Evolutionary conservation across 2,113 vertebrate genomes (phyloP).

Genomic region (Menura novaehollandiae): DNA sequence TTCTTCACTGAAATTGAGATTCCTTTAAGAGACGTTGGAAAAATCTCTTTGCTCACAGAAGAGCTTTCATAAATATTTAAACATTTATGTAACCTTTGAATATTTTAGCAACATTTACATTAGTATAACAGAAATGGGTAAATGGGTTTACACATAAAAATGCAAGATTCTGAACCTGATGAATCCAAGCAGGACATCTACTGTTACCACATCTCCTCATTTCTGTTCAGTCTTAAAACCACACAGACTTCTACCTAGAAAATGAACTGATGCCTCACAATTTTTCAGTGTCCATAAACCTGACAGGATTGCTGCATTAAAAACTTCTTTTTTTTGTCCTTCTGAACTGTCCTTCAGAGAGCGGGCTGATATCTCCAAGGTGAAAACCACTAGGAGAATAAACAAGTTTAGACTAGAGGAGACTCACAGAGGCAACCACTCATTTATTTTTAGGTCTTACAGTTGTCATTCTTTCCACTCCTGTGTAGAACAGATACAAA

Average conservation of each 20-base stretch:
- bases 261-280: background rate
- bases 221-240: background rate
- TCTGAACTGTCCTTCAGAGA: background rate
- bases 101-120: background rate
- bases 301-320: background rate
- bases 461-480: background rate
- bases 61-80: constrained; percentile 8
- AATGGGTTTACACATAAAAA: background rate
- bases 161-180: background rate
- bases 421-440: background rate
- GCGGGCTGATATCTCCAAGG: background rate
- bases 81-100: constrained; percentile 21
- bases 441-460: background rate
- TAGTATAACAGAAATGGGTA: background rate
- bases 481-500: background rate
- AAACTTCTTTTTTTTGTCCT: background rate
- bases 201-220: background rate
- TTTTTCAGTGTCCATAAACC: background rate
- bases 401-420: background rate
- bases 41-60: background rate
- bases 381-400: background rate
- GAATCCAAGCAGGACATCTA: background rate
- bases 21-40: background rate
- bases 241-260: background rate
- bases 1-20: background rate